Conservation (phyloP, 2,113 vertebrate species). For the Alectura lathami region DNA sequence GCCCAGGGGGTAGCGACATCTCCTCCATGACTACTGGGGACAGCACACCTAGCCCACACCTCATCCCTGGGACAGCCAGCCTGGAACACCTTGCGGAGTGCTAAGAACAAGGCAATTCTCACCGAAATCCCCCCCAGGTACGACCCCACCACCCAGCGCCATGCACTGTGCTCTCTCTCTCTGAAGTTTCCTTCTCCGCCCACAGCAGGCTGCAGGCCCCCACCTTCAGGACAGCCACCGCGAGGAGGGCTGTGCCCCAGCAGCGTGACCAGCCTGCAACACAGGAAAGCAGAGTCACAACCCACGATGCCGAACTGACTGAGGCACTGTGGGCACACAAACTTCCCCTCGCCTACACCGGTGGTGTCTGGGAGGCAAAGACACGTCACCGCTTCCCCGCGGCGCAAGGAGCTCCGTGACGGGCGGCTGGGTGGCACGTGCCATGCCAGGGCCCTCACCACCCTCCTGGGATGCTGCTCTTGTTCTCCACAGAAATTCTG, state of each 20-base stretch:
- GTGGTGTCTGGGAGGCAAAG: neutral
- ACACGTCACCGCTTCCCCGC: neutral
- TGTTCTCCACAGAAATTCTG: neutral
- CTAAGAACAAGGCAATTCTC: neutral
- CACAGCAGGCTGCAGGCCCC: neutral
- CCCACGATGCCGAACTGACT: neutral
- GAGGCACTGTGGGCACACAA: neutral
- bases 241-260: neutral
- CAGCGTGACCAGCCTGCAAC: neutral
- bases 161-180: neutral
- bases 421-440: neutral
- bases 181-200: neutral
- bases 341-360: neutral
- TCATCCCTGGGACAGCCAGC: no score
- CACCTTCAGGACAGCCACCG: neutral
- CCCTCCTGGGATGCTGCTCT: neutral
- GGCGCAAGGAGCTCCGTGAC: neutral
- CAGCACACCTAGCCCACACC: neutral
- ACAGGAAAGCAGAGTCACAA: neutral
- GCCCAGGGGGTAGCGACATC: neutral
- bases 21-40: neutral
- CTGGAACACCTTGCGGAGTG: neutral
- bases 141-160: neutral
- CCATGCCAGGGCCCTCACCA: fast-evolving
- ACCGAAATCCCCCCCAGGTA: neutral